Conservation (phyloP, 2,797 vertebrate genomes). For the Sarcophilus harrisii region DNA sequence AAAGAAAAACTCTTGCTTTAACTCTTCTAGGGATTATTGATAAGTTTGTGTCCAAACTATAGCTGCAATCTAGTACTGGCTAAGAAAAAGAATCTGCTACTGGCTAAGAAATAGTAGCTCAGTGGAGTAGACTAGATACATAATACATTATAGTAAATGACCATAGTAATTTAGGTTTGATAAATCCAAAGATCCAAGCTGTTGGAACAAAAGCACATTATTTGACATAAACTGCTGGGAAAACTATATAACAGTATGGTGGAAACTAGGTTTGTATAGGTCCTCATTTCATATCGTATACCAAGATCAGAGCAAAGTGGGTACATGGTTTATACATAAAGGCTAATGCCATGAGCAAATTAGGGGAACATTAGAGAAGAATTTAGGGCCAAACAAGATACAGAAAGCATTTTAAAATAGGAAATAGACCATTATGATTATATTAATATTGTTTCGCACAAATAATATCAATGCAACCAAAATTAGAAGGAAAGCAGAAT, state of each 20-base stretch:
- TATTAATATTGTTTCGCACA: not conserved
- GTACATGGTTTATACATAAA: not conserved
- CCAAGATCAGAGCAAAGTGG: not conserved
- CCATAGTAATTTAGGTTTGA: no score
- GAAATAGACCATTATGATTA: not conserved
- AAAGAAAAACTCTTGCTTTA: no score
- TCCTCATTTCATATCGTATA: not conserved
- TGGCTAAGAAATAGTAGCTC: not conserved
- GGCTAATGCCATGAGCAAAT: not conserved
- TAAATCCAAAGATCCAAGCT: not conserved
- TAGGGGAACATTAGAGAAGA: not conserved
- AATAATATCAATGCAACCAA: not conserved
- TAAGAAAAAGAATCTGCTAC: not conserved
- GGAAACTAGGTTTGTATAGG: not conserved
- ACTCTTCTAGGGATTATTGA: no score
- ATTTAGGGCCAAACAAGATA: not conserved
- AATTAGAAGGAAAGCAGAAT: not conserved
- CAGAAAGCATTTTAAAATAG: not conserved
- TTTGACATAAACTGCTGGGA: not conserved
- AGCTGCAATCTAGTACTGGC: no score
- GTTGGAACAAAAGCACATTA: not conserved
- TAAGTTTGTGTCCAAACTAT: no score
- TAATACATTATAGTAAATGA: no score
- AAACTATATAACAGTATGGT: not conserved
- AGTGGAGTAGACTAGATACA: not conserved